Evolutionary conservation across 2,797 vertebrate species (phyloP), one percentile per base, ranked within the genome.

Genomic region (Petrocephalus sullivani): DNA sequence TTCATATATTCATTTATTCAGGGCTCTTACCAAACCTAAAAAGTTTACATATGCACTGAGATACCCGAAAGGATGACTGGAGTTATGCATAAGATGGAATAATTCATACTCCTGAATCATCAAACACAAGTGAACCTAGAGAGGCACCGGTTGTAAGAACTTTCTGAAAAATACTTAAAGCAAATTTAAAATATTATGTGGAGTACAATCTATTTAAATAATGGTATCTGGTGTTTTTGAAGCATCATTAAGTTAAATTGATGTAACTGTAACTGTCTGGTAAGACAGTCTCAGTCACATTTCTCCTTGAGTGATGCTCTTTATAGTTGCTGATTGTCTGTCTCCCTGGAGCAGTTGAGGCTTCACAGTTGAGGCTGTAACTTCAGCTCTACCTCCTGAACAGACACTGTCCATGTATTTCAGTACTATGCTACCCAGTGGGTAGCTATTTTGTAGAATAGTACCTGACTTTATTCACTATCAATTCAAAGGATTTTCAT

Each of bases 1-100:
- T 85, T 85, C 84, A 85, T 41, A 58, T 57, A 85, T 58, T 57
- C 84, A 85, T 85, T 86, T 86, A 58, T 60, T 60, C 56, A 60
- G 54, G 28, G 23, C 56, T 41, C 84, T 41, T 86, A 60, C 56
- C 16, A 86, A 58, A 86, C 12, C 56, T 33, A 86, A 37, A 58
- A 60, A 37, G 84, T 86, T 41, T 86, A 56, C 84, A 41, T 46
- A 54, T 57, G 84, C 23, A 58, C 56, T 86, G 54, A 56, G 10
- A 37, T 16, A 85, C 23, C 21, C 28, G 10, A 28, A 85, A 83
- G 21, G 82, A 54, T 57, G 83, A 57, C 82, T 28, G 49, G 21
- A 84, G 78, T 82, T 83, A 83, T 85, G 51, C 53, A 57, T 85
- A 53, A 4, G 23, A 56, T 41, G 21, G 54, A 85, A 85, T 85